Conservation (phyloP, 2,113 vertebrate genomes). For the Syngnathus typhle region DNA sequence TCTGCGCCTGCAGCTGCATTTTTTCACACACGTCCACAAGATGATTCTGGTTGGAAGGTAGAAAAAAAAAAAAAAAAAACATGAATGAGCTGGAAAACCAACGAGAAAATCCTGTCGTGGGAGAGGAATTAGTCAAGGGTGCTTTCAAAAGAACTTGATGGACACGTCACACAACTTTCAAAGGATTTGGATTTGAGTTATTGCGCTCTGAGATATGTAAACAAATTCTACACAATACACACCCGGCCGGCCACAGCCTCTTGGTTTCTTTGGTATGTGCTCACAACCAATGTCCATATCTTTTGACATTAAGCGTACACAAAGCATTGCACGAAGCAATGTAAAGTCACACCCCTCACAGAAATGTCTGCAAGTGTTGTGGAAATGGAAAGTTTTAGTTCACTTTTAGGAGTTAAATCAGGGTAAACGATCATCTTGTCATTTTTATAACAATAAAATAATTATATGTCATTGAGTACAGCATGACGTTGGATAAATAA, state of each 20-base stretch:
- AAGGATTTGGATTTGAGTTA: not conserved
- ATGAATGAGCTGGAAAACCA: conserved; percentile 1
- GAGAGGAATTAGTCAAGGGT: conserved; percentile 23
- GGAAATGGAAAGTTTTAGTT: too few relatives aligned
- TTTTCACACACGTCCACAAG: conserved; percentile 88
- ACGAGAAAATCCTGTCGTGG: conserved; percentile 60
- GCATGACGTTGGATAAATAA: not conserved
- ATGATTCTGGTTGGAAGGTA: conserved; percentile 69
- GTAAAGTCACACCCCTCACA: not conserved
- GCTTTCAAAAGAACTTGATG: conserved; percentile 1
- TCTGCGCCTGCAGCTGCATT: conserved; percentile 83
- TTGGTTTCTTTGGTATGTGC: not conserved
- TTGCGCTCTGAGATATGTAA: conserved; percentile 5
- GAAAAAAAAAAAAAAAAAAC: not conserved
- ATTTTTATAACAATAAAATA: too few relatives aligned
- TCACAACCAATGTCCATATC: not conserved
- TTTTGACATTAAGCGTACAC: not conserved
- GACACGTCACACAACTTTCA: conserved; percentile 32
- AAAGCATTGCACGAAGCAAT: not conserved
- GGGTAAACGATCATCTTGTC: too few relatives aligned
- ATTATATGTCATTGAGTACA: too few relatives aligned
- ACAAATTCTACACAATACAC: not conserved
- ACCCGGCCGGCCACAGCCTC: not conserved
- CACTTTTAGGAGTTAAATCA: too few relatives aligned
- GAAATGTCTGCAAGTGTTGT: not conserved